Evolutionary conservation across 2,113 vertebrate species (phyloP).

Genomic region (Machaerirhynchus nigripectus): DNA sequence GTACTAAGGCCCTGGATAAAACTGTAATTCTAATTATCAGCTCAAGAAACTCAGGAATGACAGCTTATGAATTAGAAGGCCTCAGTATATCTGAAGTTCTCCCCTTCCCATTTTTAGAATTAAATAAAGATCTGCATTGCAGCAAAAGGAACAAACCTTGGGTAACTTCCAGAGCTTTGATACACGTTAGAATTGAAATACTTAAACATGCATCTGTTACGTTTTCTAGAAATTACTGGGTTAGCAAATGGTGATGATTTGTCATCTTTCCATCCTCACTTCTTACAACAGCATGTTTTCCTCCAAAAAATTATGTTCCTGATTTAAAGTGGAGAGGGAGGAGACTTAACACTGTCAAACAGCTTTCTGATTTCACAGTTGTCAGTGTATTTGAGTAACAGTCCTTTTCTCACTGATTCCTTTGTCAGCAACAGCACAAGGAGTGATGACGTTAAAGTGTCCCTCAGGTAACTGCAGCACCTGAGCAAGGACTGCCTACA

Average conservation of each 20-base stretch:
- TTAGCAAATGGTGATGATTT: background rate
- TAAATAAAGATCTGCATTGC: background rate
- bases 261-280: background rate
- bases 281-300: background rate
- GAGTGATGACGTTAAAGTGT: background rate
- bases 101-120: background rate
- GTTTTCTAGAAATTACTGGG: background rate
- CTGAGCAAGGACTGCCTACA: background rate
- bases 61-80: background rate
- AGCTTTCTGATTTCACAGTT: background rate
- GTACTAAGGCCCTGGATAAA: conserved; percentile 20
- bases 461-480: background rate
- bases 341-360: background rate
- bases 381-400: background rate
- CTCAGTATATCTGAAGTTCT: background rate
- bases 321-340: background rate
- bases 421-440: background rate
- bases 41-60: background rate
- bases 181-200: background rate
- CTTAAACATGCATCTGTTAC: background rate
- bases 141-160: background rate
- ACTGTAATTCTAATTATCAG: conserved; percentile 24
- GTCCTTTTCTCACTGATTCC: background rate
- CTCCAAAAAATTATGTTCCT: background rate
- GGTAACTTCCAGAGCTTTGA: background rate